A percentile compares a stretch with the other conserved stretches of the same genome.
phyloP scores from a whole-genome alignment of 2,888 invertebrate genomes.

The Acleris laterana region DNA sequence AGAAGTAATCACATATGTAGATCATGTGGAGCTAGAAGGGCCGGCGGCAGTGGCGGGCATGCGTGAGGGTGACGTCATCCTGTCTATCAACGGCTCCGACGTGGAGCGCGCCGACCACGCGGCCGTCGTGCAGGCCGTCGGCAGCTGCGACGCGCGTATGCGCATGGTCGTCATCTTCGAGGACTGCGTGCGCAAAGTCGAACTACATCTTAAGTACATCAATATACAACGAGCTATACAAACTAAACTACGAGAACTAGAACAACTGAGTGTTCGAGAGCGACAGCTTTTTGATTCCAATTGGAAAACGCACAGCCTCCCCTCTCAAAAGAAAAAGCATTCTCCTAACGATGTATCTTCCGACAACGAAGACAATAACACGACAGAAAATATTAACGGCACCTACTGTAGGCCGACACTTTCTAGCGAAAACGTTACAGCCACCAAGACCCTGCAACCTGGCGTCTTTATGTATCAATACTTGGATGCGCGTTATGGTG shows the following conservation, averaged over 20 bases:
- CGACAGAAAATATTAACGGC: slow-evolving; percentile 79
- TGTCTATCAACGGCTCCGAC: slow-evolving; percentile 97
- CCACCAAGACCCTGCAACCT: slow-evolving; percentile 71
- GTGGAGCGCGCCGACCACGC: slow-evolving; percentile 98
- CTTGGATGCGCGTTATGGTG: slow-evolving; percentile 88
- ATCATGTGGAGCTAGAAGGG: slow-evolving; percentile 96
- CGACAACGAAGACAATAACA: slow-evolving; percentile 71
- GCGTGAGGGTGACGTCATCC: slow-evolving; percentile 97
- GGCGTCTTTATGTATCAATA: slow-evolving; percentile 87
- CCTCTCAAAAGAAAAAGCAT: slow-evolving; percentile 91
- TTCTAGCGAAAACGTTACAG: slow-evolving; percentile 91
- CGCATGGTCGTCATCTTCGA: slow-evolving; percentile 98
- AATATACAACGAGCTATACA: slow-evolving; percentile 93
- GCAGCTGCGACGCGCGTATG: slow-evolving; percentile 94
- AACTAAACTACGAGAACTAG: slow-evolving; percentile 92
- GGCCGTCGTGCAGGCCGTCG: slow-evolving; percentile 95
- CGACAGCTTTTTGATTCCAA: slow-evolving; percentile 92
- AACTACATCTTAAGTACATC: slow-evolving; percentile 96
- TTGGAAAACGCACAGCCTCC: slow-evolving; percentile 95
- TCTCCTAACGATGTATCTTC: slow-evolving; percentile 79
- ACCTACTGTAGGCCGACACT: slow-evolving; percentile 90
- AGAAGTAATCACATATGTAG: slow-evolving; percentile 98
- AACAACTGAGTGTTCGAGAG: slow-evolving; percentile 91
- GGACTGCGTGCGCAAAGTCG: slow-evolving; percentile 97
- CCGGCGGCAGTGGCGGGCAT: slow-evolving; percentile 97